Evolutionary conservation across 1,140 invertebrate genomes (phyloP), one percentile per base, ranked within the genome.

Genomic region (Laupala kohalensis): DNA sequence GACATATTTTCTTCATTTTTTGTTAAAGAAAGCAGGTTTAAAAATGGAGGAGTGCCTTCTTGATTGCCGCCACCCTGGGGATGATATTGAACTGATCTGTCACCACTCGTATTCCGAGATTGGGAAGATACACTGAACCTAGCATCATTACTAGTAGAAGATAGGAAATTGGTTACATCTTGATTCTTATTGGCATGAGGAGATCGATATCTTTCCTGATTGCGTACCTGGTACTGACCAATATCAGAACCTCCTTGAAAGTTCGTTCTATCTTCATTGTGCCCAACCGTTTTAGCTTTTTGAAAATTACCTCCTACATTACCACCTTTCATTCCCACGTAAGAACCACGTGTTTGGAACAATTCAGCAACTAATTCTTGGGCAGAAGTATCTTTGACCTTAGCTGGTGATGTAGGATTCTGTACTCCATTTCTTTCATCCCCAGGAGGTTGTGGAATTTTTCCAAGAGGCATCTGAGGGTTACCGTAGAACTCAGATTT

Each of bases 401-500:
- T 53, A 53, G 37, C 37, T 53, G 37, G 37, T 13, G 37, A 53
- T 19, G 19, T 53, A 19, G 37, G 19, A 19, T 53, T 53, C 19
- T 53, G 37, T 53, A 53, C 37, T 13, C 37, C 37, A 53, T 53
- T 68, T 53, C 37, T 53, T 13, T 53, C 37, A 53, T 53, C 37
- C 9, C 37, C 37, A 27, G 64, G 64, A 27, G 64, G 64, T 24
- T 24, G 64, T 1, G 64, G 23, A 66, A 66, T 19, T 53, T 53
- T 53, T 13, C 71, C 71, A 19, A 72, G 66, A 23, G 37, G 37
- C 28, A 72, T 66, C 29, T 72, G 71, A 23, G 71, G 71, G 13
- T 66, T 25, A 67, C 64, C 23, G 25, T 28, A 64, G 53, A 37
- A 71, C 19, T 53, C 37, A 53, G 9, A 9, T 19, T 53, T 53